These are phyloP conservation scores for Anthoscopus minutus DNA, from an alignment of 2,113 vertebrate species.

Conservation along the genomic window DNA sequence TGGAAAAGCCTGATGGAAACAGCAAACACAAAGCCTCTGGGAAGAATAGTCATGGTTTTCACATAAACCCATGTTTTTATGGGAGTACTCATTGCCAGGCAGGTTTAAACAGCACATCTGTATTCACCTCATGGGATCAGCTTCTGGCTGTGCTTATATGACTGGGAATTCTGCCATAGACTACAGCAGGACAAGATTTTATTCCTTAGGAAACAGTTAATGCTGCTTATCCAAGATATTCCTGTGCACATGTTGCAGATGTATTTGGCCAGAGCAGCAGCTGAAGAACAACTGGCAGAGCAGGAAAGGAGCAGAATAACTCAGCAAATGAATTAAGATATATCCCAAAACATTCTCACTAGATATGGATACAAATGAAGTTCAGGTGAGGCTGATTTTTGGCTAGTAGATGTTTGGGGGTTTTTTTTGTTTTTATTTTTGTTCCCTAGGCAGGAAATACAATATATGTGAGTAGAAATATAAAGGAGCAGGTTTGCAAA, in stretches of 20 bases:
- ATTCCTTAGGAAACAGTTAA: not conserved
- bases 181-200: not conserved
- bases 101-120: constrained; percentile 1
- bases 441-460: not conserved
- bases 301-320: not conserved
- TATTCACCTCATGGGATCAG: not conserved
- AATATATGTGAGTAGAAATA: not conserved
- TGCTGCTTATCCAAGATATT: not conserved
- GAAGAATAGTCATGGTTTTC: not conserved
- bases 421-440: not conserved
- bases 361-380: not conserved
- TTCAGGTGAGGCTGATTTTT: not conserved
- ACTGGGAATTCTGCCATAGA: not conserved
- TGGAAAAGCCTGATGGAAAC: not conserved
- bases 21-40: not conserved
- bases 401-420: not conserved
- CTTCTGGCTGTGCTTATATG: not conserved
- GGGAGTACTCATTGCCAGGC: not conserved
- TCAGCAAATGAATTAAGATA: not conserved
- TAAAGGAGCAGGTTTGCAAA: not conserved
- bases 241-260: not conserved
- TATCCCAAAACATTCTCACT: not conserved
- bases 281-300: not conserved
- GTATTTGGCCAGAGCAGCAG: not conserved
- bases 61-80: not conserved